A percentile compares a stretch with the other conserved stretches of the same genome.
Conservation (phyloP, 1,140 invertebrate genomes). For the Drosophila takahashii region DNA sequence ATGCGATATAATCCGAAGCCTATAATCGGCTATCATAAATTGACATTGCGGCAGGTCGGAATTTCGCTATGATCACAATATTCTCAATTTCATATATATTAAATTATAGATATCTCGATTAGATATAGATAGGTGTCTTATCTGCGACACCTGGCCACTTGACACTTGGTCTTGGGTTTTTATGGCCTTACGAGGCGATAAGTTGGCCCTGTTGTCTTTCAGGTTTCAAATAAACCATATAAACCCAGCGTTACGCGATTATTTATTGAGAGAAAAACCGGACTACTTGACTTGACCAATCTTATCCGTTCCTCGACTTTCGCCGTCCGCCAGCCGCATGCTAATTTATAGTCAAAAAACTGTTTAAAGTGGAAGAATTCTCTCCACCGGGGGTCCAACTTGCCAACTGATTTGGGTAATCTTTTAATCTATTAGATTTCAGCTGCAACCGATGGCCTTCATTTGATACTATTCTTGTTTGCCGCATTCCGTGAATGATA, state of each 20-base stretch:
- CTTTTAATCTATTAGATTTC: conserved; percentile 17
- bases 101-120: neutral
- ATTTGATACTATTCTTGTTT: neutral
- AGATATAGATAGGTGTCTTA: neutral
- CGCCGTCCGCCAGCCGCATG: neutral
- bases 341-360: conserved; percentile 17
- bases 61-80: neutral
- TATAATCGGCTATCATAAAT: neutral
- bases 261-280: conserved; percentile 64
- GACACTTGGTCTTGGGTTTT: conserved; percentile 1
- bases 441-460: conserved; percentile 33
- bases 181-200: conserved; percentile 1
- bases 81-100: neutral
- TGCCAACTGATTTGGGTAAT: conserved; percentile 11
- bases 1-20: conserved; percentile 11
- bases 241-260: neutral
- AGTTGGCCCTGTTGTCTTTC: conserved; percentile 41
- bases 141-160: conserved; percentile 7
- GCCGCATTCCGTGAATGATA: neutral
- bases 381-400: conserved; percentile 9
- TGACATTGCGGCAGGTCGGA: conserved; percentile 50
- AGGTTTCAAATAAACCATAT: neutral
- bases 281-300: conserved; percentile 44
- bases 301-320: conserved; percentile 43
- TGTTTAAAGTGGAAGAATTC: neutral